Base-by-base conservation (phyloP, 2,888 invertebrate genomes). In the Hofmannophila pseudospretella region DNA sequence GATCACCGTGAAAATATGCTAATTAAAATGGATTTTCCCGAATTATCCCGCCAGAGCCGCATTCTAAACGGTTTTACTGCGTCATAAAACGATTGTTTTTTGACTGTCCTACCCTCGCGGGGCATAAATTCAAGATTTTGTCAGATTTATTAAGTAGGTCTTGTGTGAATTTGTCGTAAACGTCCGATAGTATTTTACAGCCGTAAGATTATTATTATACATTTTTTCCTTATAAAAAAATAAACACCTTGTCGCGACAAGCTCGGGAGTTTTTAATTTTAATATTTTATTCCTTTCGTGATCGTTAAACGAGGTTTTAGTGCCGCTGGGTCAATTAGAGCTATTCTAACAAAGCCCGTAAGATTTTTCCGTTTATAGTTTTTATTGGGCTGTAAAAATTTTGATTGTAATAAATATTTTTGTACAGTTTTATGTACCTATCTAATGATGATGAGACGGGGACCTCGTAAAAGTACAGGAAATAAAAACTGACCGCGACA, bases 81-180 rank as follows among this genome's bases (percentile, higher is more conserved):
- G 47, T 71, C 73, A 58, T 70, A 63, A 71, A 70, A 57, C 42
- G 52, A 58, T 61, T 49, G n/a, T 65, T 61, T 67, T 61, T 61
- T 65, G 58, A 59, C 56, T 61, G 62, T 63, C 67, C 62, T 65
- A 58, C 61, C 64, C 66, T 60, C 56, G 61, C 67, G 62, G 55
- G n/a, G 63, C 71, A 73, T 84, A 82, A 82, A 82, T 81, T 77
- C 67, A 46, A 66, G 68, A 66, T 75, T 74, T 71, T 77, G 80
- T 81, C 79, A 78, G 80, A 80, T 82, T 80, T 80, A 77, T 79
- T 75, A 74, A 76, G 76, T 78, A 76, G 68, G 68, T 68, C 74
- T 70, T 74, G 79, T 79, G 78, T 80, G 77, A 73, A 84, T 79
- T 80, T 72, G 76, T 80, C 81, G 76, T 84, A 80, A 84, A 82